Evolutionary conservation across 2,113 vertebrate genomes (phyloP).

Genomic region (Dicaeum eximium): DNA sequence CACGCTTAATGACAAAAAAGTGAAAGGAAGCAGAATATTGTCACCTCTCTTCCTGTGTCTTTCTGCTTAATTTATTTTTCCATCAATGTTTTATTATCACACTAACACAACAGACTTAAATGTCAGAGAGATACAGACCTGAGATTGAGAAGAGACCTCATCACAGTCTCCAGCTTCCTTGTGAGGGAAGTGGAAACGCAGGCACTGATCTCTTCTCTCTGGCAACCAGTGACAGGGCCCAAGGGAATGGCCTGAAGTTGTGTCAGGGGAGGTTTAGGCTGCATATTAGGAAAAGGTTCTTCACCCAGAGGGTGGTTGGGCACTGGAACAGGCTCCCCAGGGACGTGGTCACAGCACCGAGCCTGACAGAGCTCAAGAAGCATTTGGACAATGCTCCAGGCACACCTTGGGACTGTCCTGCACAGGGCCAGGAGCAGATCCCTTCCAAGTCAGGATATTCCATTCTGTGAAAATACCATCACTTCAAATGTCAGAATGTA

Average conservation of each 20-base stretch:
- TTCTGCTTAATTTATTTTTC: background rate
- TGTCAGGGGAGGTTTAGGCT: background rate
- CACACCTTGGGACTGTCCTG: background rate
- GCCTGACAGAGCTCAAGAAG: background rate
- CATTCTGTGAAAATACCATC: background rate
- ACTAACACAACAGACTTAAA: background rate
- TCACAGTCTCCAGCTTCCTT: background rate
- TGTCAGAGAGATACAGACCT: background rate
- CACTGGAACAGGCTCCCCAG: background rate
- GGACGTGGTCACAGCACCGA: background rate
- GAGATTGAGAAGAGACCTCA: background rate
- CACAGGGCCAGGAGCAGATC: background rate
- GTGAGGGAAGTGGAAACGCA: background rate
- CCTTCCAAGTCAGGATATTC: background rate
- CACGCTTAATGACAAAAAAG: background rate
- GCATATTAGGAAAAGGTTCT: background rate
- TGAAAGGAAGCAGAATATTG: background rate
- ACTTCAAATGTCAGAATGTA: background rate
- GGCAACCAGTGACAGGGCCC: background rate
- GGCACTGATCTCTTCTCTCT: background rate
- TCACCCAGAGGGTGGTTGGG: background rate
- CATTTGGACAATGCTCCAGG: fast-evolving
- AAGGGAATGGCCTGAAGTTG: background rate
- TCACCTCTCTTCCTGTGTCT: background rate
- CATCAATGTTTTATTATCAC: background rate